phyloP scores from a whole-genome alignment of 2,113 vertebrate genomes.

The Neolamprologus modestus region DNA sequence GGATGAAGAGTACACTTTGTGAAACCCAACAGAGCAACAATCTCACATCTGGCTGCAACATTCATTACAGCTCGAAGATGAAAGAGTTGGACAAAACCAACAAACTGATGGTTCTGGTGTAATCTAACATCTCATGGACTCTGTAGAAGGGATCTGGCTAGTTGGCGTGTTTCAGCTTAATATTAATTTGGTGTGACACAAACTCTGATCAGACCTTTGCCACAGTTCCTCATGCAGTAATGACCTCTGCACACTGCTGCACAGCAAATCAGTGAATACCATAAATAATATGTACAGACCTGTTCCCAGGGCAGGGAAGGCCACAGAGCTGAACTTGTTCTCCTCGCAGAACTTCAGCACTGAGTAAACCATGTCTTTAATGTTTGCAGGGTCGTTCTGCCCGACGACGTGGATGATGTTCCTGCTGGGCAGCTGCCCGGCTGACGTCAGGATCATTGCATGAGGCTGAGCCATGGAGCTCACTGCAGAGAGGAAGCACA shows the following conservation, averaged over 20 bases:
- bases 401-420: constrained; percentile 79
- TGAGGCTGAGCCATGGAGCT: constrained; percentile 25
- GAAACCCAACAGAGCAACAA: fast-evolving
- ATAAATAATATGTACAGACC: constrained; percentile 57
- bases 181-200: fast-evolving
- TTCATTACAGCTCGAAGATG: fast-evolving
- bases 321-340: constrained; percentile 62
- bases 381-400: neutral
- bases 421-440: constrained; percentile 70
- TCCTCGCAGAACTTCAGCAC: constrained; percentile 77
- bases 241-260: neutral
- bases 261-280: neutral
- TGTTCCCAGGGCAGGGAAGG: constrained; percentile 91
- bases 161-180: fast-evolving
- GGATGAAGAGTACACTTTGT: neutral
- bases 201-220: fast-evolving
- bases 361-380: constrained; percentile 21
- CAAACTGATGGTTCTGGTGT: fast-evolving
- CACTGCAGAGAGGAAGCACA: neutral
- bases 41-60: neutral
- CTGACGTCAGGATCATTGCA: constrained; percentile 68
- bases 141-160: neutral
- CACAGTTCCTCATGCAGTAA: neutral
- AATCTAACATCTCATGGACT: fast-evolving
- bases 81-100: neutral